phyloP scores from a whole-genome alignment of 2,888 invertebrate species.

The Tetranychus truncatus region DNA sequence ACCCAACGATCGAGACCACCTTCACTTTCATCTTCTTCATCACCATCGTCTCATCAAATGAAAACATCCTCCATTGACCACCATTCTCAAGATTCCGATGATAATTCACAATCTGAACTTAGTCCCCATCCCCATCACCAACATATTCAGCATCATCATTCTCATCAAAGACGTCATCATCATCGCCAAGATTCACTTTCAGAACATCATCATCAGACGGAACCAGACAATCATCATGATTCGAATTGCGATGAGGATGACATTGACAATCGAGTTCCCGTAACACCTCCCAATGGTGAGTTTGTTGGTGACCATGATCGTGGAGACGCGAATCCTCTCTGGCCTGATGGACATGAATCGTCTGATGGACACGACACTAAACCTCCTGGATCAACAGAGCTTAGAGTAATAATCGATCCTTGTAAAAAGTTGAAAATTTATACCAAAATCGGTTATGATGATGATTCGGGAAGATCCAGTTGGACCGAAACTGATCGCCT shows the following conservation, averaged over 20 bases:
- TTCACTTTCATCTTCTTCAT: not conserved
- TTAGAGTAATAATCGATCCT: slow-evolving; percentile 10
- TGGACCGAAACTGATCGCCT: slow-evolving; percentile 49
- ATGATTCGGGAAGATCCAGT: slow-evolving; percentile 42
- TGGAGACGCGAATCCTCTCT: not conserved
- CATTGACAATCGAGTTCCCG: not conserved
- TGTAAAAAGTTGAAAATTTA: slow-evolving; percentile 12
- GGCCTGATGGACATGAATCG: not conserved
- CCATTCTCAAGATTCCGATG: not conserved
- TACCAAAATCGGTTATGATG: slow-evolving; percentile 34
- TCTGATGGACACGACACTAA: not conserved
- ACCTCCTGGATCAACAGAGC: not conserved
- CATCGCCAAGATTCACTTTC: not conserved
- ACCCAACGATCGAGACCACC: not conserved
- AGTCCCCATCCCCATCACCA: slow-evolving; percentile 4
- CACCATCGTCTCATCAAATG: not conserved
- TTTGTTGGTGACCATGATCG: not conserved
- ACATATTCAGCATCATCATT: not conserved
- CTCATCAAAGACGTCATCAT: not conserved
- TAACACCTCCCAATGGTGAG: not conserved
- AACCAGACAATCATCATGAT: not conserved
- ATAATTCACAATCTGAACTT: not conserved
- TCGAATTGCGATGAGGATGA: not conserved
- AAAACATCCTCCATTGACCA: not conserved
- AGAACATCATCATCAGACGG: not conserved